Conservation (phyloP, 2,797 vertebrate genomes). For the Odontamblyopus rebecca region DNA sequence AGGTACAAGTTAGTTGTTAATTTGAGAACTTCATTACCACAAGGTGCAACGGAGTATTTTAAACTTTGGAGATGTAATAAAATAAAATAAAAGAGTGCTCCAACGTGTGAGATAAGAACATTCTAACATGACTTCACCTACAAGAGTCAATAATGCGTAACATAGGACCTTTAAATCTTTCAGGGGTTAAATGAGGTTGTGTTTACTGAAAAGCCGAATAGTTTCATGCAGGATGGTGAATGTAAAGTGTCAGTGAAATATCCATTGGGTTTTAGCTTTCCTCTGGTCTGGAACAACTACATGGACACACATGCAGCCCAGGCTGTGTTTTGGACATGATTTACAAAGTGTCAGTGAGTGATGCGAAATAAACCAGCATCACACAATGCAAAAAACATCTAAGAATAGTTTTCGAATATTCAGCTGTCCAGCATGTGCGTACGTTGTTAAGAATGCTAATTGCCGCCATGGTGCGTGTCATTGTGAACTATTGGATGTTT, state of each 20-base stretch:
- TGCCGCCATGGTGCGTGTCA: conserved; percentile 7
- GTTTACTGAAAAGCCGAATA: neutral
- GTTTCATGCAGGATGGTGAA: neutral
- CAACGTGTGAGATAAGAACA: too few species aligned
- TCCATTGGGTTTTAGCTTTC: neutral
- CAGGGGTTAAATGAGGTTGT: neutral
- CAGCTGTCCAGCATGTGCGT: conserved; percentile 13
- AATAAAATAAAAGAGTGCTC: too few species aligned
- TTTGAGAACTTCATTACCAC: too few species aligned
- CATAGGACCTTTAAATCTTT: too few species aligned
- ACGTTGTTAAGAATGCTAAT: conserved; percentile 30
- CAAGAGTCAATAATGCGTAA: too few species aligned
- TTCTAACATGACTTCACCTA: too few species aligned
- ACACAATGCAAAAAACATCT: conserved; percentile 12
- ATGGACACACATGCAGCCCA: conserved; percentile 1
- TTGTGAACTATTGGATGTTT: conserved; percentile 5
- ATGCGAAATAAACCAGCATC: neutral
- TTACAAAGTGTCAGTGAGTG: conserved; percentile 2
- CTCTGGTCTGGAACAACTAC: neutral
- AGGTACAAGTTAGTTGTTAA: too few species aligned
- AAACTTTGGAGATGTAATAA: too few species aligned
- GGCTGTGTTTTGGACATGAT: neutral
- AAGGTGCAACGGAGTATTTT: too few species aligned
- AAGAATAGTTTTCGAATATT: conserved; percentile 18
- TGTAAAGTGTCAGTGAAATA: neutral